phyloP scores from a whole-genome alignment of 1,140 invertebrate species.

The Panagrolaimus sp. region DNA sequence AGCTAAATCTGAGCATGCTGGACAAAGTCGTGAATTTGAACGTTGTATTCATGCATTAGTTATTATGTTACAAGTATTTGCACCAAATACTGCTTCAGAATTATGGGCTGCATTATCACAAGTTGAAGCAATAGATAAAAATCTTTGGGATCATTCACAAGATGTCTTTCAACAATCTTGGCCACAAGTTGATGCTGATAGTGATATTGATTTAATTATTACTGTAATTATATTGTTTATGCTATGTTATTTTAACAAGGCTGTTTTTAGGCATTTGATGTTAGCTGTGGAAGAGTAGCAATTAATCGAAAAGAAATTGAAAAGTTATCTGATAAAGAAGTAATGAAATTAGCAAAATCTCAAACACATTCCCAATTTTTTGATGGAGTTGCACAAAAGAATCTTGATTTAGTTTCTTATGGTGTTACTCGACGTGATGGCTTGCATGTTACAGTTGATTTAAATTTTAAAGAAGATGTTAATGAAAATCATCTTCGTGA shows the following conservation, averaged over 20 bases:
- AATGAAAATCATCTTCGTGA: conserved; percentile 8
- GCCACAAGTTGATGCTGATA: conserved; percentile 44
- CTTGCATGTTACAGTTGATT: conserved; percentile 29
- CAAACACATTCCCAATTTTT: conserved; percentile 24
- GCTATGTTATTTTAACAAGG: background rate
- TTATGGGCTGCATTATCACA: conserved; percentile 35
- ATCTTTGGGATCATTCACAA: conserved; percentile 22
- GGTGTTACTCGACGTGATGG: conserved; percentile 20
- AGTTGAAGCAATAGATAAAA: background rate
- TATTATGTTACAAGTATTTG: conserved; percentile 55
- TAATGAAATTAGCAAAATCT: conserved; percentile 22
- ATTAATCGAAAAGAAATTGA: conserved; percentile 21
- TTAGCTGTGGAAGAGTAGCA: conserved; percentile 29
- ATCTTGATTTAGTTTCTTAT: conserved; percentile 6
- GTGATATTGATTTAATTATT: conserved; percentile 42
- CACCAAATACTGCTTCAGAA: conserved; percentile 45
- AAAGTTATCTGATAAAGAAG: conserved; percentile 12
- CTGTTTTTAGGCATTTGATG: background rate
- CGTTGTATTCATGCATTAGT: conserved; percentile 48
- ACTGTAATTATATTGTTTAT: conserved; percentile 22
- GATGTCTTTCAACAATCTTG: conserved; percentile 33
- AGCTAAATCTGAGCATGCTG: conserved; percentile 32
- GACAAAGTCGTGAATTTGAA: conserved; percentile 41
- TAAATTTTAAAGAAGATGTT: conserved; percentile 21
- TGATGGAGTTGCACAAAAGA: conserved; percentile 16